Evolutionary conservation across 2,888 invertebrate genomes (phyloP).

Genomic region (Diplolepis rosae): DNA sequence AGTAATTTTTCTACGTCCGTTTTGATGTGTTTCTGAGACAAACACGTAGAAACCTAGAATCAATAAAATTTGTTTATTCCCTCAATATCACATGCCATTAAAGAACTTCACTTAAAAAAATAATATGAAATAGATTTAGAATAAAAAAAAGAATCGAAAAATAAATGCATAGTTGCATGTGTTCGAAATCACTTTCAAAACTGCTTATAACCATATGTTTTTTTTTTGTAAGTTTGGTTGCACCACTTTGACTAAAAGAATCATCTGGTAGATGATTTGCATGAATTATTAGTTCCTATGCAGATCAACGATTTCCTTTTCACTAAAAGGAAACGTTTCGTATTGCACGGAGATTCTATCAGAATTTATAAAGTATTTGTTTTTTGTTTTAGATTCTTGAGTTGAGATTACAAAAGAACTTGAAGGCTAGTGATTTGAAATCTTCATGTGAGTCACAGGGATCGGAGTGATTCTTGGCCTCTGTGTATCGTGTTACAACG

Average conservation of each 20-base stretch:
- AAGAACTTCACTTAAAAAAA: too few species aligned
- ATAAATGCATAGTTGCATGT: background rate
- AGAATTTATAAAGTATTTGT: background rate
- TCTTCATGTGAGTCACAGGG: conserved; percentile 12
- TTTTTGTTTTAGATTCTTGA: conserved; percentile 6
- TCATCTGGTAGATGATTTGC: background rate
- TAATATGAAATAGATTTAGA: too few species aligned
- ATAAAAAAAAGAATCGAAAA: too few species aligned
- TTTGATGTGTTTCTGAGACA: too few species aligned
- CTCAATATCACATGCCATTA: too few species aligned
- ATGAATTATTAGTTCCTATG: background rate
- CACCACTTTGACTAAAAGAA: conserved; percentile 12
- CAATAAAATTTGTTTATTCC: too few species aligned
- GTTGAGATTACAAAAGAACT: conserved; percentile 3
- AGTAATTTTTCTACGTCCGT: too few species aligned
- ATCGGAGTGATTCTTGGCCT: conserved; percentile 10
- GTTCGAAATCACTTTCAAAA: background rate
- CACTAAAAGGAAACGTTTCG: background rate
- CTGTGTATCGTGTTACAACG: conserved; percentile 22
- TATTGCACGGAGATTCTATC: background rate
- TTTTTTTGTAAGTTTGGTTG: background rate
- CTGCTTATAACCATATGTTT: background rate
- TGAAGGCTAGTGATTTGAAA: conserved; percentile 22
- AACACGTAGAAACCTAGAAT: too few species aligned
- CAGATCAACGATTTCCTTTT: background rate